These are phyloP conservation scores for Hydra vulgaris DNA, from an alignment of 30 jellyfish, hydroid and myxozoan species.

Conservation along the genomic window DNA sequence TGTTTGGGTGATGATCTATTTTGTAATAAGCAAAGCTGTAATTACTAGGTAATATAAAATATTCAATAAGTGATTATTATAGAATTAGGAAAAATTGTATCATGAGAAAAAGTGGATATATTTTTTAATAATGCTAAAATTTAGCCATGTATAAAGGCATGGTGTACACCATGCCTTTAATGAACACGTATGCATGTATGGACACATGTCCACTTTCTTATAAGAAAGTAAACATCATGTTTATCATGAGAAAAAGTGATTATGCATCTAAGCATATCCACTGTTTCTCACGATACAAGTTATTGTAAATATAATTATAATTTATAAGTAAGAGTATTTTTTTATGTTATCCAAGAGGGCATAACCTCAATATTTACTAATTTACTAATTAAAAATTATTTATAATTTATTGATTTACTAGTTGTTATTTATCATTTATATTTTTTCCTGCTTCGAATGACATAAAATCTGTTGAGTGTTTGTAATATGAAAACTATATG, in stretches of 20 bases:
- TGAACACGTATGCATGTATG: background rate
- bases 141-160: background rate
- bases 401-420: background rate
- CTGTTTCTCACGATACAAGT: background rate
- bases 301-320: background rate
- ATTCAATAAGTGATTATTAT: background rate
- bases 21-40: background rate
- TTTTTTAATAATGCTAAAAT: background rate
- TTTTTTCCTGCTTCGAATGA: background rate
- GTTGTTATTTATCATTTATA: background rate
- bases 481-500: background rate
- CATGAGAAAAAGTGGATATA: background rate
- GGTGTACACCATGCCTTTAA: background rate
- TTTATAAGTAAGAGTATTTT: background rate
- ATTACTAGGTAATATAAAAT: background rate
- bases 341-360: background rate
- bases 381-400: background rate
- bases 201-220: background rate
- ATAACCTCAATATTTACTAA: background rate
- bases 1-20: too few relatives aligned
- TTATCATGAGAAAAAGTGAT: background rate
- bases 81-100: background rate
- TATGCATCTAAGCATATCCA: background rate
- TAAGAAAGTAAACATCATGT: background rate
- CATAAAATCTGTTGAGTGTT: background rate